Percentiles rank a stretch among this genome's conserved stretches.
Conservation (phyloP, 2,888 invertebrate genomes). For the Diaperis boleti region DNA sequence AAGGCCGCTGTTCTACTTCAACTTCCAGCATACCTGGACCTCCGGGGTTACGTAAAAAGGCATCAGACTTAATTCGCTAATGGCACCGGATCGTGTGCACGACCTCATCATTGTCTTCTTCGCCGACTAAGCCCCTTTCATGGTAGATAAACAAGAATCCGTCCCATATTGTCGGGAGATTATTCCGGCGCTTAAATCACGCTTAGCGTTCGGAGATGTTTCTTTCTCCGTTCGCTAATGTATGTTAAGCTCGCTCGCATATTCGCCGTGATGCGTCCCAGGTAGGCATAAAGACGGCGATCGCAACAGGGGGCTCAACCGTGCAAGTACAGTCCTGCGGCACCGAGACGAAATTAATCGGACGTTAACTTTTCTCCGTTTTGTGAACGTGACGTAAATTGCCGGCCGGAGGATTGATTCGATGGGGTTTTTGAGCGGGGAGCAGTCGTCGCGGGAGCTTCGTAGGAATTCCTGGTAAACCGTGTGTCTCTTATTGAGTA, state of each 20-base stretch:
- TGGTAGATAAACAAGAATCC: conserved; percentile 19
- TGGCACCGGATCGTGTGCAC: too few relatives aligned
- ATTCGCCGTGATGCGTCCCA: conserved; percentile 27
- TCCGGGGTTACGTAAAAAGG: too few relatives aligned
- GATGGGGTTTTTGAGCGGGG: not conserved
- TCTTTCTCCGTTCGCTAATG: conserved; percentile 25
- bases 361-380: conserved; percentile 16
- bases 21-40: conserved; percentile 25
- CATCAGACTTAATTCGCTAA: too few relatives aligned
- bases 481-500: too few relatives aligned
- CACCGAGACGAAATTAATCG: conserved; percentile 24
- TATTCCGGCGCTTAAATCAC: conserved; percentile 28
- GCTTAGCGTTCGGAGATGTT: conserved; percentile 15
- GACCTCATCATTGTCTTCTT: too few relatives aligned
- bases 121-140: conserved; percentile 2
- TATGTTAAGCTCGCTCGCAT: conserved; percentile 31
- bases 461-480: too few relatives aligned
- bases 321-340: conserved; percentile 19
- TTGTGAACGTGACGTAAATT: conserved; percentile 14
- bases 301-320: conserved; percentile 17
- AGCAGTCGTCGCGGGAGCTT: not conserved
- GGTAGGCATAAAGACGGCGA: conserved; percentile 22
- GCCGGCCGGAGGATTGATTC: too few relatives aligned
- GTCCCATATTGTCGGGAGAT: conserved; percentile 29
- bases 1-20: conserved; percentile 44